Percentiles rank a stretch among this genome's conserved stretches.
phyloP scores from a whole-genome alignment of 1,140 invertebrate species.

The Drosophila miranda region DNA sequence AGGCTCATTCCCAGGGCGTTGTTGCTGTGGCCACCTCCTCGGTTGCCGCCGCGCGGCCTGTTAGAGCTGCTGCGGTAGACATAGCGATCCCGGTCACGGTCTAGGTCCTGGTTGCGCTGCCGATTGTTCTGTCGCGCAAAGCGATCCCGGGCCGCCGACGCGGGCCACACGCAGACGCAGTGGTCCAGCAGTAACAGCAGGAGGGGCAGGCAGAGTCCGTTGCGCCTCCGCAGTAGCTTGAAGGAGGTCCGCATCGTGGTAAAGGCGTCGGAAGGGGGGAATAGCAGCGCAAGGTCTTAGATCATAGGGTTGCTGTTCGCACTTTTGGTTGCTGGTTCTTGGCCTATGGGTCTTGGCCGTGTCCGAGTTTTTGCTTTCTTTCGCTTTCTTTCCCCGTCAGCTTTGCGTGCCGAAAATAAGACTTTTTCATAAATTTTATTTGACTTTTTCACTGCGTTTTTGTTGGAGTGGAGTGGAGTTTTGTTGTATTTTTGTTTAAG shows the following conservation, averaged over 20 bases:
- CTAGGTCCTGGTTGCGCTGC: constrained; percentile 41
- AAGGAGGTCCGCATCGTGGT: constrained; percentile 19
- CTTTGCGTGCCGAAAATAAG: constrained; percentile 69
- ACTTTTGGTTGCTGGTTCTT: constrained; percentile 1
- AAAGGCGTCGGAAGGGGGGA: background rate
- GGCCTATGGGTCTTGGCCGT: no score
- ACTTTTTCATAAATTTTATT: constrained; percentile 55
- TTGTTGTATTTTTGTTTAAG: constrained; percentile 20
- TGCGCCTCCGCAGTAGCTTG: constrained; percentile 42
- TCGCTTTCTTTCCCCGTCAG: constrained; percentile 42
- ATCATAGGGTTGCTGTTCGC: constrained; percentile 42
- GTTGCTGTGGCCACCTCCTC: constrained; percentile 4
- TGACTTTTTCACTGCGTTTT: constrained; percentile 72
- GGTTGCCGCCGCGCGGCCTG: constrained; percentile 18
- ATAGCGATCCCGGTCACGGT: constrained; percentile 23
- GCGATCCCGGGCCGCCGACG: constrained; percentile 59
- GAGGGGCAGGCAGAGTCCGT: constrained; percentile 45
- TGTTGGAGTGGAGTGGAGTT: constrained; percentile 8
- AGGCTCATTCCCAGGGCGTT: constrained; percentile 16
- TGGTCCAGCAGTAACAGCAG: constrained; percentile 52
- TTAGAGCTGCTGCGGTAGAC: constrained; percentile 35
- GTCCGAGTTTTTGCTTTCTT: background rate
- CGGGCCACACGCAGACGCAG: constrained; percentile 61
- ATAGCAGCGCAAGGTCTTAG: constrained; percentile 17
- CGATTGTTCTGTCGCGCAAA: constrained; percentile 46